These are phyloP conservation scores for Conus canariensis DNA, from an alignment of 2,888 invertebrate species.

Conservation along the genomic window DNA sequence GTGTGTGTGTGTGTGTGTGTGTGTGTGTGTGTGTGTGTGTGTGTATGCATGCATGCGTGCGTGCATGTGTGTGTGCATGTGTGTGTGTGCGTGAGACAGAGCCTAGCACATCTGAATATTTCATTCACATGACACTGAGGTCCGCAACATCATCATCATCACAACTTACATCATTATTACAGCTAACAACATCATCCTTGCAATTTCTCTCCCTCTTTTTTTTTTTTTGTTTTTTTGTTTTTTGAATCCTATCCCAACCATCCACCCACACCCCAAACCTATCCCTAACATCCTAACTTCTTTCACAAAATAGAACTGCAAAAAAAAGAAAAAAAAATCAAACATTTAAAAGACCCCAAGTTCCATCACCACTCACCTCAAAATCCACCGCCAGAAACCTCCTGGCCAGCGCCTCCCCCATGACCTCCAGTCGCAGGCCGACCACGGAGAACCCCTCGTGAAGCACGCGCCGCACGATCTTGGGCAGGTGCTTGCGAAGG, in stretches of 20 bases:
- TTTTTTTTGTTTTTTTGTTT: too few relatives aligned
- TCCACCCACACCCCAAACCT: too few relatives aligned
- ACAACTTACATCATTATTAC: too few relatives aligned
- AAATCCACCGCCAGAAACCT: conserved; percentile 41
- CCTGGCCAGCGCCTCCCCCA: conserved; percentile 55
- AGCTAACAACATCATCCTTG: too few relatives aligned
- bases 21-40: conserved; percentile 12
- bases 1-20: not conserved
- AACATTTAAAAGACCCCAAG: not conserved
- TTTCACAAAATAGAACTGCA: too few relatives aligned
- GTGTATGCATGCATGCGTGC: conserved; percentile 14
- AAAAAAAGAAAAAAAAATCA: too few relatives aligned
- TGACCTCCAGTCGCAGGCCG: conserved; percentile 60
- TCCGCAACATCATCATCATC: too few relatives aligned
- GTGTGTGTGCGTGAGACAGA: not conserved
- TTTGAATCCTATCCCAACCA: too few relatives aligned
- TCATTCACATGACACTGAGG: too few relatives aligned
- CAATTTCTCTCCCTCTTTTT: too few relatives aligned
- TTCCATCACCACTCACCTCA: conserved; percentile 17
- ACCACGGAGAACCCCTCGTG: conserved; percentile 71
- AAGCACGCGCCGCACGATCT: conserved; percentile 68
- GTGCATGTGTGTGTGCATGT: not conserved
- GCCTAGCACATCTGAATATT: too few relatives aligned
- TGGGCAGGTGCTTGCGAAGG: conserved; percentile 65
- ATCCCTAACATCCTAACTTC: too few relatives aligned